A percentile compares a stretch with the other conserved stretches of the same genome.
Evolutionary conservation across 2,797 vertebrate genomes (phyloP).

Genomic region (Cynodonichthys magdalenae): DNA sequence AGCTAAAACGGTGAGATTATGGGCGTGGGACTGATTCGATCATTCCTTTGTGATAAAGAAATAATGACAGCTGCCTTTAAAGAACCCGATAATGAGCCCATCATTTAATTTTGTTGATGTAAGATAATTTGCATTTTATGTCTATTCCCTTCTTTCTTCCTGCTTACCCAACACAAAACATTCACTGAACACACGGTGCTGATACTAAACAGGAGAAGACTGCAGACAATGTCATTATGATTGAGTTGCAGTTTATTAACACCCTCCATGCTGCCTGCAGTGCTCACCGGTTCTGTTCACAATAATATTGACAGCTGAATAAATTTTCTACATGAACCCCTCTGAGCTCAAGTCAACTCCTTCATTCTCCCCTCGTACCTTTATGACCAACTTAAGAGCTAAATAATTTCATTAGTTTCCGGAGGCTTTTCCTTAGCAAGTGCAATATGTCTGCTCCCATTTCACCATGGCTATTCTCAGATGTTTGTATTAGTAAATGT

Average conservation of each 20-base stretch:
- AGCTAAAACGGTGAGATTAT: constrained; percentile 38
- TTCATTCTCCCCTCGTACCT: constrained; percentile 16
- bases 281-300: constrained; percentile 73
- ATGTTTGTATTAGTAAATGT: constrained; percentile 55
- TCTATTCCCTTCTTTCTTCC: no score
- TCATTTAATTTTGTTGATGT: not conserved
- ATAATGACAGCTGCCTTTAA: constrained; percentile 2
- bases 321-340: constrained; percentile 77
- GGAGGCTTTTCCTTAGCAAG: constrained; percentile 72
- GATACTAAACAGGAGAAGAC: constrained; percentile 46
- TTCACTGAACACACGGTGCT: not conserved
- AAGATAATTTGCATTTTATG: no score
- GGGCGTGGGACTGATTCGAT: constrained; percentile 28
- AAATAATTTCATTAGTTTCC: constrained; percentile 80
- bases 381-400: constrained; percentile 66
- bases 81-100: constrained; percentile 5
- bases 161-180: not conserved
- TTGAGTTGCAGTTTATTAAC: constrained; percentile 53
- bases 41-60: constrained; percentile 7
- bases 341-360: constrained; percentile 57
- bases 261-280: constrained; percentile 39
- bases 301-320: constrained; percentile 82
- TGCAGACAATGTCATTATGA: constrained; percentile 68
- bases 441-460: constrained; percentile 67
- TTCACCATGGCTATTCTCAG: constrained; percentile 53